Evolutionary conservation across 2,113 vertebrate genomes (phyloP), one percentile per base, ranked within the genome.

Genomic region (Sporophila hypoxantha): DNA sequence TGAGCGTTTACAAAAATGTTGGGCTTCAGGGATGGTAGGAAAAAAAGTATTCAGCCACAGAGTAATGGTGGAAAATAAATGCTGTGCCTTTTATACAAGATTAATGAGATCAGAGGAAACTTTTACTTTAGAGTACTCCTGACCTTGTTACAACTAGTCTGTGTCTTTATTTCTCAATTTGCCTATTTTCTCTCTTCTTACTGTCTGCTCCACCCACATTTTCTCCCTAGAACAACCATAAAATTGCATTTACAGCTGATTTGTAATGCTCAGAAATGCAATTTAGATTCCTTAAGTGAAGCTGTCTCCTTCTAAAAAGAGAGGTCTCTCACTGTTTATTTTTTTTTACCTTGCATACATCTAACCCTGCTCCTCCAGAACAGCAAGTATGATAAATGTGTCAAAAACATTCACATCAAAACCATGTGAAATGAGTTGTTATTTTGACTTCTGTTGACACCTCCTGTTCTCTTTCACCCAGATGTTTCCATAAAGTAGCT

Each of bases 221-320:
- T 90, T 94, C 66, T 90, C 34, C 55, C 27, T 79, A 30, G 36
- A 90, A 91, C 67, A 91, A 76, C 84, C 64, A 5, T 94, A 87
- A 94, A 92, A 90, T 93, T 94, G 57, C 79, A 85, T 89, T 93
- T 94, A 64, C 79, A 85, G 60, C 32, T 90, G 77, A 82, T 93
- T 92, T 85, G 61, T 65, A 82, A 87, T 90, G 85, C 91, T 90
- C 49, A 85, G 49, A 90, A 90, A 82, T 1, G 9, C 41, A 92
- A 90, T 85, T 90, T 76, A 55, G 20, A 49, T 80, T 87, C 30
- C 49, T 60, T 64, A 60, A 89, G 36, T 32, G 61, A 88, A 29
- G 5, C 41, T 87, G 78, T 29, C 68, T 90, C 41, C 77, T 87
- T 87, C 68, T 82, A 60, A 87, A 89, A 67, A 13, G 49, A 76